A percentile compares a stretch with the other conserved stretches of the same genome.
phyloP scores from a whole-genome alignment of 2,113 vertebrate genomes.

The Cyprinodon tularosa region DNA sequence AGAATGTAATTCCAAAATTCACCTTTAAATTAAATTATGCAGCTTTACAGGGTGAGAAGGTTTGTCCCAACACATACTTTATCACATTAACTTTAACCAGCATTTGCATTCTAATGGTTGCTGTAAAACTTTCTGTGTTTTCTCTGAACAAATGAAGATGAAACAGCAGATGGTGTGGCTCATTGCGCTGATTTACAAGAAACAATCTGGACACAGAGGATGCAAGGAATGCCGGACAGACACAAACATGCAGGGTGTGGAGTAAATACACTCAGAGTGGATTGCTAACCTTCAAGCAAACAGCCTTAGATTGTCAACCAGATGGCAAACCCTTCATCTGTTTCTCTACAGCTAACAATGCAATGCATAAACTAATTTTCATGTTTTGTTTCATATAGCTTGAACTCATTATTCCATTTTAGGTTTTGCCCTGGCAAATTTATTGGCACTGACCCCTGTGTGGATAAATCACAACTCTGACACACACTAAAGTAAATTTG shows the following conservation, averaged over 20 bases:
- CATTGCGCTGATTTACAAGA: constrained; percentile 37
- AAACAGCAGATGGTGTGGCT: constrained; percentile 64
- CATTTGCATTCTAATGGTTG: neutral
- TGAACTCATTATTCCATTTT: constrained; percentile 7
- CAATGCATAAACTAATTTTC: constrained; percentile 10
- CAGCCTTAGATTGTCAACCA: constrained; percentile 16
- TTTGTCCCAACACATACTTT: neutral
- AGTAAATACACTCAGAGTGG: constrained; percentile 57
- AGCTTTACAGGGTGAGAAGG: constrained; percentile 15
- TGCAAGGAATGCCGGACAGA: constrained; percentile 55
- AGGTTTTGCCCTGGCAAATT: constrained; percentile 67
- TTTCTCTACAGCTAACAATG: constrained; percentile 14
- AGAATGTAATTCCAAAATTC: no score
- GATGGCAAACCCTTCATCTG: constrained; percentile 16
- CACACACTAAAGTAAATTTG: constrained; percentile 73
- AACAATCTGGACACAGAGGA: constrained; percentile 51
- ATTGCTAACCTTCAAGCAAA: constrained; percentile 58
- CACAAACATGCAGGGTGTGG: constrained; percentile 37
- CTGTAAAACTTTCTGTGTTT: constrained; percentile 25
- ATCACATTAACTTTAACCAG: neutral
- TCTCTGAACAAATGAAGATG: constrained; percentile 30
- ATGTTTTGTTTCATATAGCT: constrained; percentile 24
- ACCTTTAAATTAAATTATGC: neutral
- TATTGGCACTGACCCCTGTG: constrained; percentile 66
- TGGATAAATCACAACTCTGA: constrained; percentile 71